Evolutionary conservation across 2,888 invertebrate species (phyloP).

Genomic region (Diarsia rubi): DNA sequence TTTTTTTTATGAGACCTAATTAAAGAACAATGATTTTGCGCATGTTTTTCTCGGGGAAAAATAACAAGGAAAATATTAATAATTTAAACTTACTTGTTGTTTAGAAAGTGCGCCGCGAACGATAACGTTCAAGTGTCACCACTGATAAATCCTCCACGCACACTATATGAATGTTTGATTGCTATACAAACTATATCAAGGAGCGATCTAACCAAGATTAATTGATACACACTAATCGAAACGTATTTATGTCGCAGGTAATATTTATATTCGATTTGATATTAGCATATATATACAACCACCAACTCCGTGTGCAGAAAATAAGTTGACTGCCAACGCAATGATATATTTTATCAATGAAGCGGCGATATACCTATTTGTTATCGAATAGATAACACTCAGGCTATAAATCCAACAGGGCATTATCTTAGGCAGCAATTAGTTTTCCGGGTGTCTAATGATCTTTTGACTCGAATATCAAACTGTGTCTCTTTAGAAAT

Average conservation of each 20-base stretch:
- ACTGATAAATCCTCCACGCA: constrained; percentile 50
- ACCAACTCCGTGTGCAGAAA: constrained; percentile 1
- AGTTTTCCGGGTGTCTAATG: constrained; percentile 2
- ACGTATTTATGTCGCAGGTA: not conserved
- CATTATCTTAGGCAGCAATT: constrained; percentile 17
- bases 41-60: not conserved
- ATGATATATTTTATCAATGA: constrained; percentile 75
- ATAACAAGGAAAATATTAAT: constrained; percentile 10
- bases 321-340: constrained; percentile 5
- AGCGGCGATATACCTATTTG: constrained; percentile 77
- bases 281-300: constrained; percentile 4
- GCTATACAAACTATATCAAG: constrained; percentile 19
- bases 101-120: constrained; percentile 52
- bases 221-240: constrained; percentile 35
- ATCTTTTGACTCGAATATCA: constrained; percentile 2
- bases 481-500: not conserved
- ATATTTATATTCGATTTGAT: constrained; percentile 1
- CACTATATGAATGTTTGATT: constrained; percentile 29
- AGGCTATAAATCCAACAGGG: constrained; percentile 29
- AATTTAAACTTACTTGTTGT: constrained; percentile 61
- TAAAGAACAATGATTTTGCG: not conserved
- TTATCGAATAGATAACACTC: constrained; percentile 82
- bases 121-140: constrained; percentile 59
- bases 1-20: not conserved
- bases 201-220: constrained; percentile 34